Evolutionary conservation across 2,113 vertebrate genomes (phyloP).

Genomic region (Phylloscopus whistleri): DNA sequence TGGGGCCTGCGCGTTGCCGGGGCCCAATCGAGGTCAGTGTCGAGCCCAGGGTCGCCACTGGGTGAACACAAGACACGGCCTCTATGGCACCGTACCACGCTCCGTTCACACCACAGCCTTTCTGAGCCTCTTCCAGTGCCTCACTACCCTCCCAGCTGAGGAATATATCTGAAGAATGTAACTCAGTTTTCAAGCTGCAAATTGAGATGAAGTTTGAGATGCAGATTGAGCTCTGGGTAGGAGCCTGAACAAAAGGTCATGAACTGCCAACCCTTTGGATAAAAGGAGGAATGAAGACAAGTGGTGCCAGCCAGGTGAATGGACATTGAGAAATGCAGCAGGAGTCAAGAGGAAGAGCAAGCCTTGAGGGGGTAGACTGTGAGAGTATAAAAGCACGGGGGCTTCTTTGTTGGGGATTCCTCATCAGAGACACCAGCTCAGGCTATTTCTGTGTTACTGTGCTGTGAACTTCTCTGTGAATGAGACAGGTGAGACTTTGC

Average conservation of each 20-base stretch:
- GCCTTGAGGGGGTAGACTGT: background rate
- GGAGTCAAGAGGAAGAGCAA: background rate
- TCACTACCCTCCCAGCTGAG: background rate
- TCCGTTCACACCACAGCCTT: background rate
- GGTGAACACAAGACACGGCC: too few relatives aligned
- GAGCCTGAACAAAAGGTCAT: background rate
- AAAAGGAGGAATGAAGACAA: background rate
- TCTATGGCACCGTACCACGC: too few relatives aligned
- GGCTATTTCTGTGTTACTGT: background rate
- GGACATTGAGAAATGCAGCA: background rate
- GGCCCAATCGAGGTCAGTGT: too few relatives aligned
- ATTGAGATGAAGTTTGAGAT: background rate
- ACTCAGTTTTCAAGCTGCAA: background rate
- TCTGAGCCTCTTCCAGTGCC: background rate
- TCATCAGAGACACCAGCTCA: background rate
- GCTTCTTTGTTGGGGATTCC: background rate
- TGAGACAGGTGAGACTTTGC: background rate
- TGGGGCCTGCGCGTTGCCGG: too few relatives aligned
- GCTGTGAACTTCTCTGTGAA: background rate
- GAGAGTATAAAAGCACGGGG: background rate
- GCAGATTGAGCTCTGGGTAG: background rate
- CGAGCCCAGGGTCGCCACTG: too few relatives aligned
- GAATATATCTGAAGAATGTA: background rate
- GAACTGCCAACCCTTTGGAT: background rate
- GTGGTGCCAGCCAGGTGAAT: background rate